Conservation (phyloP, 2,113 vertebrate species). For the Pholis gunnellus region DNA sequence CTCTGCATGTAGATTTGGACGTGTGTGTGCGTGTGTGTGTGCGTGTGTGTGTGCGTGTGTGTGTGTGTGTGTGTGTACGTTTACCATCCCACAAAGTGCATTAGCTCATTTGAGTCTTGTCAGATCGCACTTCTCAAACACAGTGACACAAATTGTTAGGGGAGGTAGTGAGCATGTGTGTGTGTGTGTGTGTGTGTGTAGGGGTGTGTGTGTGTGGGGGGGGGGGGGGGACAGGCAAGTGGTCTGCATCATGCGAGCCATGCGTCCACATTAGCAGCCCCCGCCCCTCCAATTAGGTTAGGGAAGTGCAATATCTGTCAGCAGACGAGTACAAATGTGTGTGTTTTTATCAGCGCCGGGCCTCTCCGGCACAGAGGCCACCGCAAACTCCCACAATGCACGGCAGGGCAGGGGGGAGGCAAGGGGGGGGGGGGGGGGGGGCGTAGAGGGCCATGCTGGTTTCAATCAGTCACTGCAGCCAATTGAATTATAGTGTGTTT, state of each 20-base stretch:
- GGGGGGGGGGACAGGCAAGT: constrained; percentile 58
- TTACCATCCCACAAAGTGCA: constrained; percentile 73
- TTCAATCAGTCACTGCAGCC: constrained; percentile 97
- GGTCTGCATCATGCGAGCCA: constrained; percentile 90
- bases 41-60: constrained; percentile 13
- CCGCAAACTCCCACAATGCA: constrained; percentile 85
- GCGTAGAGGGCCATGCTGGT: constrained; percentile 83
- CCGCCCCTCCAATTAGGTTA: constrained; percentile 89
- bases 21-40: constrained; percentile 28
- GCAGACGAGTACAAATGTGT: constrained; percentile 97
- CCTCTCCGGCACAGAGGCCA: constrained; percentile 81
- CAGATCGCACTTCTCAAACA: constrained; percentile 75
- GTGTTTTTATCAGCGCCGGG: constrained; percentile 92
- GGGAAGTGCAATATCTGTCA: constrained; percentile 99
- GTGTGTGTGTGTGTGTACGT: constrained; percentile 28
- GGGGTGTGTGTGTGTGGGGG: constrained; percentile 43
- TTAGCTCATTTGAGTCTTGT: constrained; percentile 83
- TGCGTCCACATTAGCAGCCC: constrained; percentile 90
- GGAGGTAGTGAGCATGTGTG: constrained; percentile 26
- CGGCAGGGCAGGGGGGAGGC: constrained; percentile 23
- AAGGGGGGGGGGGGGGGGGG: constrained; percentile 3
- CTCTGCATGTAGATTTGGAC: not conserved
- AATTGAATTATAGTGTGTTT: constrained; percentile 98
- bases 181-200: constrained; percentile 31
- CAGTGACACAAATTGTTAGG: constrained; percentile 77